Evolutionary conservation across 2,797 vertebrate species (phyloP).

Genomic region (Euphonia xanthogaster): DNA sequence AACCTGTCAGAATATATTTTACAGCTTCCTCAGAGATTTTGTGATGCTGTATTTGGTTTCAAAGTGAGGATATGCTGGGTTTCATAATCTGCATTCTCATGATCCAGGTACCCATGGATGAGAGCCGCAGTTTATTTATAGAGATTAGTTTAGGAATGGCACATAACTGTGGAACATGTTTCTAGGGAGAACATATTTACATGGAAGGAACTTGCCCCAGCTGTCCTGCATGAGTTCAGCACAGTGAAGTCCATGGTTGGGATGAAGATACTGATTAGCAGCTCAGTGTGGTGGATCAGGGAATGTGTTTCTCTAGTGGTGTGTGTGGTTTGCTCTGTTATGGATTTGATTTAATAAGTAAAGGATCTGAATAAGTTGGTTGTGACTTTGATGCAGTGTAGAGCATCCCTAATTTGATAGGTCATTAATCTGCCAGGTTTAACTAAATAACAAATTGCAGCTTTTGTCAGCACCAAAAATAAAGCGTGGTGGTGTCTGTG

Average conservation of each 20-base stretch:
- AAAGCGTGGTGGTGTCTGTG: not conserved
- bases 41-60: not conserved
- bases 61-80: not conserved
- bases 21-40: not conserved
- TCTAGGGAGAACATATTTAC: not conserved
- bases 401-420: not conserved
- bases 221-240: not conserved
- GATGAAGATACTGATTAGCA: not conserved
- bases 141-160: not conserved
- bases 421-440: conserved; percentile 39
- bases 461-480: not conserved
- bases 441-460: not conserved
- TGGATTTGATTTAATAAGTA: not conserved
- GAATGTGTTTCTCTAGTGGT: not conserved
- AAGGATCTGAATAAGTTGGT: not conserved
- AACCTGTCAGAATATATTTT: not conserved
- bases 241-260: not conserved
- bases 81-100: not conserved
- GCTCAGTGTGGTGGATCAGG: not conserved
- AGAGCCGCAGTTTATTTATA: not conserved
- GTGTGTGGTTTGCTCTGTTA: not conserved
- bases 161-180: not conserved
- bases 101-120: not conserved
- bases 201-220: not conserved
- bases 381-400: conserved; percentile 43